Percentiles rank a stretch among this genome's conserved stretches.
phyloP scores from a whole-genome alignment of 2,113 vertebrate genomes.

The Peromyscus californicus region DNA sequence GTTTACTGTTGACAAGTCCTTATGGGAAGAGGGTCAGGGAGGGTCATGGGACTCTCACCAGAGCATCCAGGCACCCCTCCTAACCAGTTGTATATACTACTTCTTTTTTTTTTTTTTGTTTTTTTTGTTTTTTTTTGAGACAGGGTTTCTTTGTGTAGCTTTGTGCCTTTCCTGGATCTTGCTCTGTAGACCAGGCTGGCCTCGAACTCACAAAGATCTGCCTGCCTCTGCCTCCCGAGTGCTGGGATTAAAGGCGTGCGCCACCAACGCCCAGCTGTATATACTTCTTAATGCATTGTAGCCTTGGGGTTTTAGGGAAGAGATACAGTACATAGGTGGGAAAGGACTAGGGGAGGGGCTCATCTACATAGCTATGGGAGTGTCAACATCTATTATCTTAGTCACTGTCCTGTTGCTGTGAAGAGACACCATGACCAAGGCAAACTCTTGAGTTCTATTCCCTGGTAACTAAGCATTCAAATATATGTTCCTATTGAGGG shows the following conservation, averaged over 20 bases:
- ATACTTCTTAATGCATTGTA: not conserved
- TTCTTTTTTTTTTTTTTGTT: not conserved
- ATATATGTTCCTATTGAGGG: too few relatives aligned
- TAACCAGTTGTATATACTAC: not conserved
- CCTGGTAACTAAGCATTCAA: too few relatives aligned
- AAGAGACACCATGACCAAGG: not conserved
- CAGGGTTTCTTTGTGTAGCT: too few relatives aligned
- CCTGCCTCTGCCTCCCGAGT: too few relatives aligned
- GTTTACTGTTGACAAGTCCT: not conserved
- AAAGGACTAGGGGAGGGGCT: too few relatives aligned
- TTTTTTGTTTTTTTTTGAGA: too few relatives aligned
- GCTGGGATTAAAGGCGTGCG: too few relatives aligned
- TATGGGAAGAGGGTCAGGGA: not conserved
- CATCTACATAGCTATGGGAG: not conserved
- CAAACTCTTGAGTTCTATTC: not conserved
- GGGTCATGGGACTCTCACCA: not conserved
- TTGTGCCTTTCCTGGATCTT: too few relatives aligned
- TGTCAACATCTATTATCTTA: not conserved
- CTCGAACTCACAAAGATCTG: not conserved
- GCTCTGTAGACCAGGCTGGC: too few relatives aligned
- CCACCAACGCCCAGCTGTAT: not conserved
- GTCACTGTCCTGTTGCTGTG: not conserved
- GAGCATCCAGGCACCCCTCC: not conserved
- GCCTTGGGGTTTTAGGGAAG: not conserved
- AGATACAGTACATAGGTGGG: too few relatives aligned